These are phyloP conservation scores for Lasiurus borealis DNA, from an alignment of 2,113 vertebrate genomes.

Conservation along the genomic window DNA sequence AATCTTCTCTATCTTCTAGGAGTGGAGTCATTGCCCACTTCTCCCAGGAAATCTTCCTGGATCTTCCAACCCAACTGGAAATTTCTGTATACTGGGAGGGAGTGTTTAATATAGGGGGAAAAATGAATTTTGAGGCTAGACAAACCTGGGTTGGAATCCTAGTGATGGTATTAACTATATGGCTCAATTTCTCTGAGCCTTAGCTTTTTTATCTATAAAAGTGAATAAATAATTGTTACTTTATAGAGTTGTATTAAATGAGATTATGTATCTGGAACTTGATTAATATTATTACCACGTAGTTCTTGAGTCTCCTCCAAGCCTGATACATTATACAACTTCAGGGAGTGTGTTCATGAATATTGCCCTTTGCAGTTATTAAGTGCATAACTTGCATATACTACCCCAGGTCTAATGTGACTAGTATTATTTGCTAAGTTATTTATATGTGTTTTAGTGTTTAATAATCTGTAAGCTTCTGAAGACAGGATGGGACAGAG, in stretches of 20 bases:
- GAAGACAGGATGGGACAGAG: neutral
- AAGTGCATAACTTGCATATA: neutral
- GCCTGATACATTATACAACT: neutral
- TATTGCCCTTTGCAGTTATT: neutral
- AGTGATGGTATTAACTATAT: neutral
- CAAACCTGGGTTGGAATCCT: neutral
- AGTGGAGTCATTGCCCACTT: neutral
- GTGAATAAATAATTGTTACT: constrained; percentile 3
- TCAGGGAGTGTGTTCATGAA: neutral
- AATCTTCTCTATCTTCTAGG: constrained; percentile 7
- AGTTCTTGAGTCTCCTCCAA: neutral
- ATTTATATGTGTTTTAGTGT: neutral
- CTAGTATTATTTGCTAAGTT: neutral
- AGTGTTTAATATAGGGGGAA: neutral
- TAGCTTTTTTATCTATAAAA: constrained; percentile 15
- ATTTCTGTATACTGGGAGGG: neutral
- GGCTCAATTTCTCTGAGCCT: neutral
- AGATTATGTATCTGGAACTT: neutral
- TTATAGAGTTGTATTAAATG: neutral
- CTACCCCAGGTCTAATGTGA: neutral
- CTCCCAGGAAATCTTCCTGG: neutral
- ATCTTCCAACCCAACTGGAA: neutral
- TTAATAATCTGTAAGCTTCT: constrained; percentile 13
- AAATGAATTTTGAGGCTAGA: neutral
- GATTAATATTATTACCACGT: neutral